Evolutionary conservation across 2,113 vertebrate genomes (phyloP).

Genomic region (Peromyscus californicus): DNA sequence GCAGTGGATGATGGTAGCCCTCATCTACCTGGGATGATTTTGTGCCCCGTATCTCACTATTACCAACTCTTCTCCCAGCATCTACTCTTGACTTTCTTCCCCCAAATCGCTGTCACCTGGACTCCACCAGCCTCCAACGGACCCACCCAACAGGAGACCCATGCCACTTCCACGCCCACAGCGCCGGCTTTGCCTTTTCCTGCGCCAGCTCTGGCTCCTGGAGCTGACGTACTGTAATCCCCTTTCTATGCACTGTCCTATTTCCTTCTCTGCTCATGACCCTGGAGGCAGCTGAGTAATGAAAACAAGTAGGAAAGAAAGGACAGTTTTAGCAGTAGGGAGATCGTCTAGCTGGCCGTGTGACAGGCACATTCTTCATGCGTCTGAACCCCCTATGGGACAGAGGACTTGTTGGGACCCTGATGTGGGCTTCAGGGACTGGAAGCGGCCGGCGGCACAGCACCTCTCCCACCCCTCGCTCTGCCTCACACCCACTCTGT

Average conservation of each 20-base stretch:
- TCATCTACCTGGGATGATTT: not conserved
- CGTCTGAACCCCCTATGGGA: not conserved
- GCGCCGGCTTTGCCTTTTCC: not conserved
- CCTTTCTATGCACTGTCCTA: not conserved
- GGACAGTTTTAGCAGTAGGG: not conserved
- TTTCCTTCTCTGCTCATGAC: conserved; percentile 24
- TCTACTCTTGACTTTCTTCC: not conserved
- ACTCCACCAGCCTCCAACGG: not conserved
- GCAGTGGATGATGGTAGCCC: not conserved
- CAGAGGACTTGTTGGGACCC: not conserved
- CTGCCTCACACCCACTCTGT: not conserved
- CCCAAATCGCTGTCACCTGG: not conserved
- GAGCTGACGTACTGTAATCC: not conserved
- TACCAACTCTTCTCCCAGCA: not conserved
- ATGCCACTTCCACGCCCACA: not conserved
- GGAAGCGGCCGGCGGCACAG: not conserved
- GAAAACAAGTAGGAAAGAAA: not conserved
- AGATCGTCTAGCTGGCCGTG: not conserved
- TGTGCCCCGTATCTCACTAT: not conserved
- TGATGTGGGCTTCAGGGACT: not conserved
- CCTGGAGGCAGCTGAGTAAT: not conserved
- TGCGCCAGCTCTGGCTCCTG: not conserved
- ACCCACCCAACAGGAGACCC: not conserved
- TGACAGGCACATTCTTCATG: not conserved
- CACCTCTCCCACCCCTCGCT: not conserved